Evolutionary conservation across 2,113 vertebrate species (phyloP).

Genomic region (Chroicocephalus ridibundus): DNA sequence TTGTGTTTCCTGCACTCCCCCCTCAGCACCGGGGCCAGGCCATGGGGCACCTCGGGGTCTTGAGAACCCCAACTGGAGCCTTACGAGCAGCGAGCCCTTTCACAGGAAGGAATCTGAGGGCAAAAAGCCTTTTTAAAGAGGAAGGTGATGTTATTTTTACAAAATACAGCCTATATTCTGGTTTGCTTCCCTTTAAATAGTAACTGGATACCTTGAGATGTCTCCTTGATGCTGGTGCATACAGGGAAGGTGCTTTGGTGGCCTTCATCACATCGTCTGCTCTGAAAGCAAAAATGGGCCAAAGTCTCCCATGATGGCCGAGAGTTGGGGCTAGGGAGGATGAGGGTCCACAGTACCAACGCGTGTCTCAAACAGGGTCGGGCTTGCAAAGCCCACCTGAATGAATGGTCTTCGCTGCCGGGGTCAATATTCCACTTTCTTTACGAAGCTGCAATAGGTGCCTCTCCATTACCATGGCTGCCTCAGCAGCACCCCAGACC

Average conservation of each 20-base stretch:
- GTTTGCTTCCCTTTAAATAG: neutral
- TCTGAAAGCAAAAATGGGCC: neutral
- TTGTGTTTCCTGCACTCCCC: neutral
- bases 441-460: neutral
- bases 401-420: rapidly evolving
- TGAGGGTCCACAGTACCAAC: neutral
- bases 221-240: rapidly evolving
- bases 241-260: neutral
- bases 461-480: neutral
- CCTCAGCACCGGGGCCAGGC: neutral
- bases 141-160: neutral
- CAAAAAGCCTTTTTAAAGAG: neutral
- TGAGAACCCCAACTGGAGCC: rapidly evolving
- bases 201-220: neutral
- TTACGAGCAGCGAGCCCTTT: neutral
- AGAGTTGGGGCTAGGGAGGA: neutral
- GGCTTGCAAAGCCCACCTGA: neutral
- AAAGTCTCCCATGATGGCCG: rapidly evolving
- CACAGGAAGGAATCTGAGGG: neutral
- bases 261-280: neutral
- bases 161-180: neutral
- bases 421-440: neutral
- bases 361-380: rapidly evolving
- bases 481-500: no score
- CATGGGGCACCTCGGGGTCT: rapidly evolving